phyloP scores from a whole-genome alignment of 2,797 vertebrate genomes.

The Lutjanus campechanus region DNA sequence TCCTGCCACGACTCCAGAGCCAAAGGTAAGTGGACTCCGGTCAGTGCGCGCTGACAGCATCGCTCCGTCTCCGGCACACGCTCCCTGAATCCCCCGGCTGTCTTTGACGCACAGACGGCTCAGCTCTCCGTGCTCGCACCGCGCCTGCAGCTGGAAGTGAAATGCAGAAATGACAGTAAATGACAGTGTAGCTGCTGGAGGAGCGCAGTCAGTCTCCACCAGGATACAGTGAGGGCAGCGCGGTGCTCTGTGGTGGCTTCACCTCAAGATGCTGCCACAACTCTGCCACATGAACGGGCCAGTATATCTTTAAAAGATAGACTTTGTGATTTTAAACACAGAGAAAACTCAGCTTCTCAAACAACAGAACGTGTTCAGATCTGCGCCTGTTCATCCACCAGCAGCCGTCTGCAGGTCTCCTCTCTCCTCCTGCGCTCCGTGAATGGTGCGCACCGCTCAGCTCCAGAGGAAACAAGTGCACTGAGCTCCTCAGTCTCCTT shows the following conservation, averaged over 20 bases:
- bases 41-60: not conserved
- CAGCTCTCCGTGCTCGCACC: not conserved
- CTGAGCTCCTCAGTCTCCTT: not conserved
- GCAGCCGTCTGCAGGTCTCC: not conserved
- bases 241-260: not conserved
- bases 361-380: not conserved
- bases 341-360: not conserved
- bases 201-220: not conserved
- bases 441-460: constrained; percentile 11
- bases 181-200: not conserved
- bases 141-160: not conserved
- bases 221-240: not conserved
- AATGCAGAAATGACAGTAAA: not conserved
- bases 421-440: not conserved
- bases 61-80: not conserved
- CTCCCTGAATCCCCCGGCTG: not conserved
- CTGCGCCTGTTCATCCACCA: not conserved
- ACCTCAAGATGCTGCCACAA: constrained; percentile 16
- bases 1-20: constrained; percentile 33
- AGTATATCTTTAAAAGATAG: not conserved
- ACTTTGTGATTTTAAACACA: not conserved
- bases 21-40: constrained; percentile 47
- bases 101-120: not conserved
- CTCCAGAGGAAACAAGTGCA: constrained; percentile 34
- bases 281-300: not conserved